Evolutionary conservation across 1,140 invertebrate genomes (phyloP).

Genomic region (Drosophila punjabiensis): DNA sequence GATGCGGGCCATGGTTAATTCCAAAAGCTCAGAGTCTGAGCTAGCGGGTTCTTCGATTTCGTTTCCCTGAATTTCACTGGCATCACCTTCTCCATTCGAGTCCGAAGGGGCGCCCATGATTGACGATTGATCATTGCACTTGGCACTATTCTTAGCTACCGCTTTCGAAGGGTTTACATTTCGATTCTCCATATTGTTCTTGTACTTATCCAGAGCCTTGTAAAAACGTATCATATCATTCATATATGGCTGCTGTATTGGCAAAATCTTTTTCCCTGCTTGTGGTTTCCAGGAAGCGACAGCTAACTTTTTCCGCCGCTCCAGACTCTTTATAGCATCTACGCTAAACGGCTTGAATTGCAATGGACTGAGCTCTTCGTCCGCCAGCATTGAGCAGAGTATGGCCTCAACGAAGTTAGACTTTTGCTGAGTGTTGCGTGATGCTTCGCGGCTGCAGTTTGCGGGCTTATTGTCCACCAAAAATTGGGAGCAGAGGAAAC

Average conservation of each 20-base stretch:
- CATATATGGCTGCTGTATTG: background rate
- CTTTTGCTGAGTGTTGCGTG: background rate
- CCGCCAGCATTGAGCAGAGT: slow-evolving; percentile 58
- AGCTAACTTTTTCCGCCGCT: background rate
- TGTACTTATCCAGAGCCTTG: slow-evolving; percentile 30
- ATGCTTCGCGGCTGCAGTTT: background rate
- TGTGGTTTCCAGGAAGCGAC: too few relatives aligned
- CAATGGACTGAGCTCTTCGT: slow-evolving; percentile 27
- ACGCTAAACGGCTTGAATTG: background rate
- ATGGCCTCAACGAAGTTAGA: slow-evolving; percentile 36
- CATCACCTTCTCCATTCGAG: background rate
- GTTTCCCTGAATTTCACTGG: background rate
- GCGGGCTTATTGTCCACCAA: background rate
- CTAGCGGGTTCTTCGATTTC: background rate
- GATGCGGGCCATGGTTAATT: slow-evolving; percentile 13
- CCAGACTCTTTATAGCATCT: background rate
- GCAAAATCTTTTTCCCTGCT: background rate
- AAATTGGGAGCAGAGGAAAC: slow-evolving; percentile 18
- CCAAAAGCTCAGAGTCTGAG: slow-evolving; percentile 24
- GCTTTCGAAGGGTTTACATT: too few relatives aligned
- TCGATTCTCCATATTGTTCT: background rate
- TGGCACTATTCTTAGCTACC: background rate
- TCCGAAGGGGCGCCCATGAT: too few relatives aligned
- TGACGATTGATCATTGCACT: background rate
- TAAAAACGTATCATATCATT: slow-evolving; percentile 36